These are phyloP conservation scores for Daktulosphaira vitifoliae DNA, from an alignment of 1,140 invertebrate genomes.

Conservation along the genomic window DNA sequence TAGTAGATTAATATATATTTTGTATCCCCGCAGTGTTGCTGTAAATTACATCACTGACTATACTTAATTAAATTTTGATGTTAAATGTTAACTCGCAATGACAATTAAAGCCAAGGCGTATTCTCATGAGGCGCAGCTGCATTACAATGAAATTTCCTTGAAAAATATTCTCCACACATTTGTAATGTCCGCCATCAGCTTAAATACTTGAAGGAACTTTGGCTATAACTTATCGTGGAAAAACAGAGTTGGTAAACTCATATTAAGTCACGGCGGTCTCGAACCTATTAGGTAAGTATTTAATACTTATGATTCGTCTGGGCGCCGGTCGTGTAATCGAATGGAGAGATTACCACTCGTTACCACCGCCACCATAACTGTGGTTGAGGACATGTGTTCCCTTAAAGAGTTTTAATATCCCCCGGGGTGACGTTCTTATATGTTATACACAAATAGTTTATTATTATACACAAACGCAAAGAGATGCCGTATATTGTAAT, in stretches of 20 bases:
- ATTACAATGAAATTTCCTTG: too few species aligned
- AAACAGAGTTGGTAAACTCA: slow-evolving; percentile 21
- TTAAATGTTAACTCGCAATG: too few species aligned
- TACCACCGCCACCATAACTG: background rate
- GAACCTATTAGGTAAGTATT: background rate
- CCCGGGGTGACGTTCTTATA: background rate
- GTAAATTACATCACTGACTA: too few species aligned
- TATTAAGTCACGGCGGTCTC: slow-evolving; percentile 15
- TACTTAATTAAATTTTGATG: too few species aligned
- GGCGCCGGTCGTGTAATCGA: slow-evolving; percentile 5
- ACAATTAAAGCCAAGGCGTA: too few species aligned
- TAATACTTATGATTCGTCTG: background rate
- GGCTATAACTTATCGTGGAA: slow-evolving; percentile 10
- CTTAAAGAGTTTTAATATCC: slow-evolving; percentile 20
- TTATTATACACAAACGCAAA: background rate
- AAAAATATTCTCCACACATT: too few species aligned
- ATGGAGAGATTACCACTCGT: slow-evolving; percentile 19
- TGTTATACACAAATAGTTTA: background rate
- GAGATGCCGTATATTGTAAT: background rate
- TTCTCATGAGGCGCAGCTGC: too few species aligned
- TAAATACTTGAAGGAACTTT: slow-evolving; percentile 13
- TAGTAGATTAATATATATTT: too few species aligned
- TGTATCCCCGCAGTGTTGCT: too few species aligned
- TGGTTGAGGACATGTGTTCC: background rate
- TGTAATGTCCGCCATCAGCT: slow-evolving; percentile 10